Percentiles rank a stretch among this genome's conserved stretches.
Evolutionary conservation across 2,113 vertebrate genomes (phyloP).

Genomic region (Empidonax alnorum): DNA sequence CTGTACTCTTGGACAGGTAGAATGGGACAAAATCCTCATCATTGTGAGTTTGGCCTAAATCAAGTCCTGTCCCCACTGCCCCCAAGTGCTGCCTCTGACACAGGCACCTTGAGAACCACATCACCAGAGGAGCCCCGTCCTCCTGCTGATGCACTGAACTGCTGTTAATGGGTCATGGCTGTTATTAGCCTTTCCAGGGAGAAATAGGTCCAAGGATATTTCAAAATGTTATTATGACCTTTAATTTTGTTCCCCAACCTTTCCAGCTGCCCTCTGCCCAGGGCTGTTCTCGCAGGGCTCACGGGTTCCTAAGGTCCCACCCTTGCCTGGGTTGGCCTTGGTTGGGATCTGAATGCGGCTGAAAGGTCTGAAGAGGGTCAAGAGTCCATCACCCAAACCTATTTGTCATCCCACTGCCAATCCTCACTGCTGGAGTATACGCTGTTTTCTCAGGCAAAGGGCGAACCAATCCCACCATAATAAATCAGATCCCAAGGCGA

Average conservation of each 20-base stretch:
- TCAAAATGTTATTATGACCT: background rate
- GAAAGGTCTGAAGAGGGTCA: background rate
- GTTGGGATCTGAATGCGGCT: background rate
- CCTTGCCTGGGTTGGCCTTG: background rate
- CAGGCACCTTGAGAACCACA: background rate
- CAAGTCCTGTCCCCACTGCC: background rate
- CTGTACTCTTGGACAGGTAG: fast-evolving
- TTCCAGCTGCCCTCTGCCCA: background rate
- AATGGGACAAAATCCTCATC: background rate
- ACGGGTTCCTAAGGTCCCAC: background rate
- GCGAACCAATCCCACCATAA: background rate
- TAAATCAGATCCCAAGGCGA: background rate
- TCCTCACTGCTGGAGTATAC: background rate
- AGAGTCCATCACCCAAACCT: background rate
- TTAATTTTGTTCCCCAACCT: background rate
- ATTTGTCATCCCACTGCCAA: background rate
- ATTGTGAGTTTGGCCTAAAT: background rate
- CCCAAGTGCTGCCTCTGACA: background rate
- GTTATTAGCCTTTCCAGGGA: background rate
- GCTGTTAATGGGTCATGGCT: background rate
- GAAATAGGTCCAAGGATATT: background rate
- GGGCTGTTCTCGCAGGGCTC: background rate
- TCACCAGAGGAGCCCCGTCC: background rate
- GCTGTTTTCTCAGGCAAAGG: background rate
- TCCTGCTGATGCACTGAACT: background rate